Conservation (phyloP, 1,140 invertebrate genomes). For the Sitodiplosis mosellana region DNA sequence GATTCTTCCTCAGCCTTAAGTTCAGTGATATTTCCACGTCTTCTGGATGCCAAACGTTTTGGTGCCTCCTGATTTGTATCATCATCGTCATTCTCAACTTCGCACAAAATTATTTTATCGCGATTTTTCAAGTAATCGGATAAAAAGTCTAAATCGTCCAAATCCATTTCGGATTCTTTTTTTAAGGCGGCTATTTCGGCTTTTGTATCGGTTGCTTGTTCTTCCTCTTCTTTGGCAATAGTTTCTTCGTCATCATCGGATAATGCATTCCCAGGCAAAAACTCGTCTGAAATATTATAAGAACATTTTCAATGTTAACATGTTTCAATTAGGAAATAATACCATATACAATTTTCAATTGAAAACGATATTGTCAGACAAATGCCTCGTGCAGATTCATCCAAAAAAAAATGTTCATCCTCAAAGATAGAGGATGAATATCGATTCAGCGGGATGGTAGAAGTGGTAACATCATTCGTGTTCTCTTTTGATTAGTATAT, state of each 20-base stretch:
- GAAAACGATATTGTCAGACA: neutral
- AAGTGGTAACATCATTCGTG: no score
- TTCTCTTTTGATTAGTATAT: no score
- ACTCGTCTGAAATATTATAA: constrained; percentile 43
- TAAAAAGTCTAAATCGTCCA: constrained; percentile 71
- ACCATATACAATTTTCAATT: no score
- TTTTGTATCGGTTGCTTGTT: constrained; percentile 41
- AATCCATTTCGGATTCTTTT: constrained; percentile 75
- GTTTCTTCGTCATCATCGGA: constrained; percentile 90
- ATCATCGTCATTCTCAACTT: constrained; percentile 11
- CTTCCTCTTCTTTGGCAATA: constrained; percentile 79
- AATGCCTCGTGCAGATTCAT: no score
- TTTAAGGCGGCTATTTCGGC: constrained; percentile 75
- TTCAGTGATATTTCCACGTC: constrained; percentile 13
- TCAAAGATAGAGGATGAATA: neutral
- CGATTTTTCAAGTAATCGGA: constrained; percentile 56
- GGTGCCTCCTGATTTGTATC: constrained; percentile 8
- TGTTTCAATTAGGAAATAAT: no score
- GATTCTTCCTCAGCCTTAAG: constrained; percentile 18
- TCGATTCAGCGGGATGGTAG: no score
- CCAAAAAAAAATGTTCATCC: neutral
- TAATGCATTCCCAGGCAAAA: constrained; percentile 50
- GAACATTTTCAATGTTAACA: no score
- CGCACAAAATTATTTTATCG: constrained; percentile 31
- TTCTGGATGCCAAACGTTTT: no score